Conservation (phyloP, 2,888 invertebrate genomes). For the Teleogryllus oceanicus region DNA sequence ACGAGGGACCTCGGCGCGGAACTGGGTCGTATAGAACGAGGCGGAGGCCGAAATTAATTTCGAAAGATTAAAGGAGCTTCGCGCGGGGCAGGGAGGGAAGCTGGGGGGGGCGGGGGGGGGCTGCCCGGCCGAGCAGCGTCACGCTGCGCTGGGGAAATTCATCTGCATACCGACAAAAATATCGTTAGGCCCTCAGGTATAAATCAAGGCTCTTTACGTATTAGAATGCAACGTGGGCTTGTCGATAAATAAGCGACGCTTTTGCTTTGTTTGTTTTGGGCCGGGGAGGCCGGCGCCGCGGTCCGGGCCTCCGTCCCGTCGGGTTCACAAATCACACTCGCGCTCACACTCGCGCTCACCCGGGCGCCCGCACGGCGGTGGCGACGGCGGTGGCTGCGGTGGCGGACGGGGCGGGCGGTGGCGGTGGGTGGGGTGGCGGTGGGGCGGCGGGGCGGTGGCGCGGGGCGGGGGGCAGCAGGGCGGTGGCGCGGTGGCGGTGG, state of each 20-base stretch:
- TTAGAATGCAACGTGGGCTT: conserved; percentile 2
- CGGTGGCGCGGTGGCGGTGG: too few relatives aligned
- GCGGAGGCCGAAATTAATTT: background rate
- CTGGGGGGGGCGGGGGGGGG: background rate
- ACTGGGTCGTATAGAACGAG: background rate
- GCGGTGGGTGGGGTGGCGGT: too few relatives aligned
- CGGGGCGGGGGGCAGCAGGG: too few relatives aligned
- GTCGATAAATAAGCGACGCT: conserved; percentile 18
- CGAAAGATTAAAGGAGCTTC: background rate
- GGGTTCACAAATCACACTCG: background rate
- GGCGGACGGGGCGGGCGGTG: background rate
- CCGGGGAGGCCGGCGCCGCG: background rate
- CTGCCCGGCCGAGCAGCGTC: background rate
- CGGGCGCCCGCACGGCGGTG: background rate
- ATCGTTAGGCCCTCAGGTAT: background rate
- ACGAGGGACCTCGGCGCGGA: background rate
- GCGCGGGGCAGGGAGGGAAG: background rate
- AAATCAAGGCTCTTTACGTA: conserved; percentile 18
- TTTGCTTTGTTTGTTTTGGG: conserved; percentile 18
- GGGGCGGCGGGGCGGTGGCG: background rate
- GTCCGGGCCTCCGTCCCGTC: background rate
- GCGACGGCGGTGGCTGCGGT: background rate
- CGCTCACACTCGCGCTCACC: background rate
- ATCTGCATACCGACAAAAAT: conserved; percentile 18
- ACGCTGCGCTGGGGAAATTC: background rate